These are phyloP conservation scores for Nymphicus hollandicus DNA, from an alignment of 2,113 vertebrate species.

Conservation along the genomic window DNA sequence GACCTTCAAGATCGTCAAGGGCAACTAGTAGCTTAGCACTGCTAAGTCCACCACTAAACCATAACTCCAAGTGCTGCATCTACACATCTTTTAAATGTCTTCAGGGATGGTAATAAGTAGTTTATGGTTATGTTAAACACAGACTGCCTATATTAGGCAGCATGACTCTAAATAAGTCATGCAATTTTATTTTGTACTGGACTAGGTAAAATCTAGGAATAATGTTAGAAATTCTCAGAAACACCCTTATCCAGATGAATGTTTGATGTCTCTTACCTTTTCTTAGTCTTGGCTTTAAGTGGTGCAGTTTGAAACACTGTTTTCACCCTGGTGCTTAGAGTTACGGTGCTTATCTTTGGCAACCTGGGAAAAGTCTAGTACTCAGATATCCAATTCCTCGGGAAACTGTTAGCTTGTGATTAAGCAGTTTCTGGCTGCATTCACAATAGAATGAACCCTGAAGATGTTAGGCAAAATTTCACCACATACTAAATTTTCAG, in stretches of 20 bases:
- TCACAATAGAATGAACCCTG: neutral
- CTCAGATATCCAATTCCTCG: rapidly evolving
- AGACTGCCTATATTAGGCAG: neutral
- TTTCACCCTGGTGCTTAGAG: neutral
- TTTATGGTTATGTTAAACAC: neutral
- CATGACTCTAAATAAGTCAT: neutral
- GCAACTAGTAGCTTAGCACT: neutral
- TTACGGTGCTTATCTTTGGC: neutral
- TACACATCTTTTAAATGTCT: neutral
- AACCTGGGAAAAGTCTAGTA: neutral
- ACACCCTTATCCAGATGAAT: neutral
- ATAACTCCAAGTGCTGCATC: neutral
- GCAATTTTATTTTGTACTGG: neutral
- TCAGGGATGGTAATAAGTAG: neutral
- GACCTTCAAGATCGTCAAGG: neutral
- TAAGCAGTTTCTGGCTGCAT: neutral
- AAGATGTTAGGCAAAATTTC: neutral
- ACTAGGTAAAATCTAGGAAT: neutral
- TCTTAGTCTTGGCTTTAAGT: neutral
- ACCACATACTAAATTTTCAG: neutral
- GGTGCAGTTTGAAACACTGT: neutral
- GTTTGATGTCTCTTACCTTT: neutral
- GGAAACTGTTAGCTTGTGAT: neutral
- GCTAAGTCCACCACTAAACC: neutral
- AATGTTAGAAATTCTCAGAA: neutral